Base-by-base conservation (phyloP, 2,888 invertebrate species). In the Parnassius apollo region DNA sequence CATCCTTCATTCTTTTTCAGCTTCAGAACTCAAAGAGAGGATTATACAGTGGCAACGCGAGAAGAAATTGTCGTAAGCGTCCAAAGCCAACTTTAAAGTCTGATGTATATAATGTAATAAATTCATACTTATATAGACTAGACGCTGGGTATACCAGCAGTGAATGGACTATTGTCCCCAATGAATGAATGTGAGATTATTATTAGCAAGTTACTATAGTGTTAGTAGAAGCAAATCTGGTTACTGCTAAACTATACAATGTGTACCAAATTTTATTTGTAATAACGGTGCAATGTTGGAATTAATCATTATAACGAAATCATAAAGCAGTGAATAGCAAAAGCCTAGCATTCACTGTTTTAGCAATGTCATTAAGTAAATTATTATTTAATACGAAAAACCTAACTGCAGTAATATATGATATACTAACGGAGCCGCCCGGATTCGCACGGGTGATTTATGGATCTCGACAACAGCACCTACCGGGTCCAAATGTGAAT, bases 11-110 rank as follows among this genome's bases (percentile, higher is more conserved):
- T 61, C 64, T 67, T 72, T 93, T 93, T 48, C 92, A 95, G 97
- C 95, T 71, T 93, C 94, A 59, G 98, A 98, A 77, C 91, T 98
- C 68, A 98, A 97, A 88, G 95, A 96, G 81, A 94, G 95, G 78
- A 98, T 98, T 82, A 93, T 94, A 72, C 94, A 94, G 75, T 98
- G 98, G 98, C 97, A 97, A 81, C 94, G 94, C 69, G 95, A 96
- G 78, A 96, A 96, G 86, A 93, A 93, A 77, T 78, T 84, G 59
- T 79, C 91, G 61, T 87, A 88, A 82, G 75, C 75, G 71, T 75
- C 73, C 68, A 70, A 78, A 76, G 82, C 84, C 81, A 86, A 85
- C 77, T n/a, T 22, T 22, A 44, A 86, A 89, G 88, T 88, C 88
- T 91, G 88, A 91, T 90, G 90, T 91, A 89, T 83, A 88, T 88